Evolutionary conservation across 2,888 invertebrate species (phyloP).

Genomic region (Metopia argyrocephala): DNA sequence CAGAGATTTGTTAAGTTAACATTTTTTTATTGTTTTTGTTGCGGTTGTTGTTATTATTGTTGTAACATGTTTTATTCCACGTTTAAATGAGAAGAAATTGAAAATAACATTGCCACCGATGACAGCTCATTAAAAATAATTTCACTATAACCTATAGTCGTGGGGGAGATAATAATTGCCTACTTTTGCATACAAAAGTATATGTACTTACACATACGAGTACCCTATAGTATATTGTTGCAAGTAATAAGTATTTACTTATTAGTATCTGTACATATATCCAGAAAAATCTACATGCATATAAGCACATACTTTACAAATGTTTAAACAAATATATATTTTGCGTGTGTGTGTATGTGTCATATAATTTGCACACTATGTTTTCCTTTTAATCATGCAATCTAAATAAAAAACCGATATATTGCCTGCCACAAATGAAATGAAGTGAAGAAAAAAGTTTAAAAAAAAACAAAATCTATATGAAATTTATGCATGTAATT

Average conservation of each 20-base stretch:
- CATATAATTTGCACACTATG: slow-evolving; percentile 25
- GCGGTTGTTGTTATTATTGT: slow-evolving; percentile 30
- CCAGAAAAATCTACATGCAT: no score
- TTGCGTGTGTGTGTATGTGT: background rate
- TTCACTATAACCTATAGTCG: slow-evolving; percentile 50
- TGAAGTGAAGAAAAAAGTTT: background rate
- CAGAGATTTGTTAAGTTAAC: slow-evolving; percentile 6
- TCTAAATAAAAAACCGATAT: background rate
- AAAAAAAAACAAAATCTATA: background rate
- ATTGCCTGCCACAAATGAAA: background rate
- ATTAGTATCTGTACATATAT: no score
- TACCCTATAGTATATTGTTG: no score
- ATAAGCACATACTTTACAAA: background rate
- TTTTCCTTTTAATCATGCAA: slow-evolving; percentile 34
- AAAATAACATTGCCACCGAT: slow-evolving; percentile 56
- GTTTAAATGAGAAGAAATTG: slow-evolving; percentile 30
- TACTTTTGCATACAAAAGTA: slow-evolving; percentile 18
- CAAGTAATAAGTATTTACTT: no score
- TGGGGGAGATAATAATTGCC: slow-evolving; percentile 51
- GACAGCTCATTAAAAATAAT: slow-evolving; percentile 62
- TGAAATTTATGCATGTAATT: slow-evolving; percentile 44
- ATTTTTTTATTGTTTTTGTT: slow-evolving; percentile 36
- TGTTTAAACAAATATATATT: background rate
- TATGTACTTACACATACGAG: background rate
- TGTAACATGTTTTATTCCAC: slow-evolving; percentile 46